phyloP scores from a whole-genome alignment of 2,888 invertebrate species.

The Ametastegia equiseti region DNA sequence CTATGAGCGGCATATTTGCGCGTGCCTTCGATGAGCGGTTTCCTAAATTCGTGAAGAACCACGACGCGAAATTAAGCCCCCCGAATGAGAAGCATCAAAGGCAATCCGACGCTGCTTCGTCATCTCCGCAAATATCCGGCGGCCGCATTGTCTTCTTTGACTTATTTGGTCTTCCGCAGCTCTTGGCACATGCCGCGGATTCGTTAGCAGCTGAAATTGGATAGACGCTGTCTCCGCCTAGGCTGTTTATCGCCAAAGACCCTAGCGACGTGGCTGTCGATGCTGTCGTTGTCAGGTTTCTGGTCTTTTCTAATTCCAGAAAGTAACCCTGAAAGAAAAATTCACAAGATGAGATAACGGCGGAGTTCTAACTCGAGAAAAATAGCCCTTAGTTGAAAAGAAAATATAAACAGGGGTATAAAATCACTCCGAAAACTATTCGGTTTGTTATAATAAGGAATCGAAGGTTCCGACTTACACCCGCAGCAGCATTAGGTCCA shows the following conservation, averaged over 20 bases:
- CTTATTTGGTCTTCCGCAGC: constrained; percentile 66
- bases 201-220: constrained; percentile 67
- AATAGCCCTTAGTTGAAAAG: neutral
- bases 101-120: constrained; percentile 70
- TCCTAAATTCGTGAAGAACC: constrained; percentile 54
- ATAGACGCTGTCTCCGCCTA: constrained; percentile 62
- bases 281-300: constrained; percentile 68
- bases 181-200: constrained; percentile 70
- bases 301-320: constrained; percentile 73
- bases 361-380: neutral
- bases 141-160: constrained; percentile 58
- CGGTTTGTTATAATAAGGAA: no score
- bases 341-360: no score
- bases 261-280: constrained; percentile 80
- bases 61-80: constrained; percentile 60
- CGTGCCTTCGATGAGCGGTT: neutral
- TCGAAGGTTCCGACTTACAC: constrained; percentile 56
- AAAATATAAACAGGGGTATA: neutral
- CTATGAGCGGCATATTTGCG: neutral
- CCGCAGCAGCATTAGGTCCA: constrained; percentile 61
- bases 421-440: no score
- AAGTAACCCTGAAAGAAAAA: constrained; percentile 66
- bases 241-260: constrained; percentile 72
- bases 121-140: constrained; percentile 65
- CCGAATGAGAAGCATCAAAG: constrained; percentile 70